Conservation (phyloP, 1,140 invertebrate genomes). For the Chrysomallon squamiferum region DNA sequence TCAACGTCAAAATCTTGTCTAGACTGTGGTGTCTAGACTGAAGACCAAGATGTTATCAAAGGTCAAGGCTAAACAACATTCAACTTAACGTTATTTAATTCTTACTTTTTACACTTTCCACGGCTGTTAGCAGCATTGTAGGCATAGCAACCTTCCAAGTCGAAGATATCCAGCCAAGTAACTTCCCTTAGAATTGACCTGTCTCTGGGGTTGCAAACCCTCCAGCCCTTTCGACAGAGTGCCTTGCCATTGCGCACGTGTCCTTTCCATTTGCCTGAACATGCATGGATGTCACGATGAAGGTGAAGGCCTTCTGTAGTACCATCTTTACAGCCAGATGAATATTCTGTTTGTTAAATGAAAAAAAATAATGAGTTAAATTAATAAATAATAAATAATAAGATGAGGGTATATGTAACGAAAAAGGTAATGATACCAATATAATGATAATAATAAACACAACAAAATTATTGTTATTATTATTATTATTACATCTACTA, state of each 20-base stretch:
- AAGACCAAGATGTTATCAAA: too few relatives aligned
- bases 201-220: conserved; percentile 51
- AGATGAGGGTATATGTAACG: not conserved
- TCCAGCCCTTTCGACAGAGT: conserved; percentile 52
- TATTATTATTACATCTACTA: too few relatives aligned
- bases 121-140: conserved; percentile 50
- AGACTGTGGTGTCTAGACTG: too few relatives aligned
- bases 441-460: too few relatives aligned
- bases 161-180: conserved; percentile 46
- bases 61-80: too few relatives aligned
- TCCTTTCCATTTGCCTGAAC: conserved; percentile 50
- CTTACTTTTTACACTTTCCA: conserved; percentile 49
- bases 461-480: too few relatives aligned
- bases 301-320: conserved; percentile 43
- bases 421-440: too few relatives aligned
- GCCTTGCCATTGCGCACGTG: conserved; percentile 44
- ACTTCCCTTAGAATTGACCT: conserved; percentile 29
- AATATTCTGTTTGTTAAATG: conserved; percentile 31
- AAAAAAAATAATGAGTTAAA: not conserved
- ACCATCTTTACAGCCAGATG: conserved; percentile 48
- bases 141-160: conserved; percentile 52
- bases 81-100: too few relatives aligned
- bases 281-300: conserved; percentile 48
- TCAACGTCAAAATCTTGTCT: too few relatives aligned
- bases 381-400: not conserved